Percentiles rank a stretch among this genome's conserved stretches.
Evolutionary conservation across 2,797 vertebrate species (phyloP).

Genomic region (Anniella stebbinsi): DNA sequence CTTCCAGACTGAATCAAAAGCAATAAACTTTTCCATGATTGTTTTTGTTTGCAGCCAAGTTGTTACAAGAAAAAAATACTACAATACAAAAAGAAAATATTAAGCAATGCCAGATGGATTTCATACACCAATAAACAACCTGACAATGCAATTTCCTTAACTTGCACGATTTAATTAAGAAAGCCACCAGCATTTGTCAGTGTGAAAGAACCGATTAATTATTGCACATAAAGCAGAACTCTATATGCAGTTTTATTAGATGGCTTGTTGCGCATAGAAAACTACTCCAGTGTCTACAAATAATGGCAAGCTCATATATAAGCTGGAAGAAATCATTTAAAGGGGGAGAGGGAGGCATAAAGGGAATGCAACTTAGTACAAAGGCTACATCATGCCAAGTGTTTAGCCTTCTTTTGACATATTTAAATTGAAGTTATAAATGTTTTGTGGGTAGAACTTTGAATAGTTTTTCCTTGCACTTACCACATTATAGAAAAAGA

Average conservation of each 20-base stretch:
- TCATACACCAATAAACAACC: slow-evolving; percentile 42
- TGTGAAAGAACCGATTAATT: slow-evolving; percentile 38
- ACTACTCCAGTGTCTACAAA: background rate
- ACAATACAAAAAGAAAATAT: slow-evolving; percentile 26
- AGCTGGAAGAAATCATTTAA: background rate
- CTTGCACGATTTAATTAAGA: slow-evolving; percentile 49
- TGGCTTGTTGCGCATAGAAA: slow-evolving; percentile 2
- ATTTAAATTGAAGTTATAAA: slow-evolving; percentile 25
- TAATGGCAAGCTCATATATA: slow-evolving; percentile 14
- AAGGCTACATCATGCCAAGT: background rate
- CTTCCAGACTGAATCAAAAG: slow-evolving; percentile 32
- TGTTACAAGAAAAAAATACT: slow-evolving; percentile 1
- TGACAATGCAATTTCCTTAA: slow-evolving; percentile 40
- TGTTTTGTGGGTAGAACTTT: slow-evolving; percentile 1
- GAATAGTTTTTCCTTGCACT: slow-evolving; percentile 2
- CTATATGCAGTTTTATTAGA: slow-evolving; percentile 28
- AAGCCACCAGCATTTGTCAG: slow-evolving; percentile 13
- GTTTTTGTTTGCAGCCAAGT: slow-evolving; percentile 3
- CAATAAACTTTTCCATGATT: slow-evolving; percentile 13
- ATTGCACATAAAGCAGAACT: slow-evolving; percentile 31
- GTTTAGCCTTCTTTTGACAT: background rate
- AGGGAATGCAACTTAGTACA: background rate
- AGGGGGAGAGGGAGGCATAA: background rate
- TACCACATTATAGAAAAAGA: slow-evolving; percentile 14
- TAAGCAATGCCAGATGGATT: slow-evolving; percentile 7